Evolutionary conservation across 2,888 invertebrate genomes (phyloP).

Genomic region (Cotesia congregata): DNA sequence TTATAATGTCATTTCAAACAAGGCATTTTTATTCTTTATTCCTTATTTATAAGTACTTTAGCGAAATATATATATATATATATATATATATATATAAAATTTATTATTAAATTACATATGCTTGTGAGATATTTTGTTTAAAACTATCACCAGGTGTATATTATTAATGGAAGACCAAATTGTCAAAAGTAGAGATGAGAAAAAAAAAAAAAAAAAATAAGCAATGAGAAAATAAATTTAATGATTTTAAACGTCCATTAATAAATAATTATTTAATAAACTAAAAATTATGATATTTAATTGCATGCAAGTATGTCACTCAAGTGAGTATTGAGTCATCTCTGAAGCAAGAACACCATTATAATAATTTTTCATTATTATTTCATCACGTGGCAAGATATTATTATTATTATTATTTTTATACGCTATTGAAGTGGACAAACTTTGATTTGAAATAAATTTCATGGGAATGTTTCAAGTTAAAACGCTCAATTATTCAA

Average conservation of each 20-base stretch:
- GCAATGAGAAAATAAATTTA: neutral
- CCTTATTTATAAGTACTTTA: neutral
- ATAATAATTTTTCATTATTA: neutral
- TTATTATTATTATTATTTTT: neutral
- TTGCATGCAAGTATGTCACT: neutral
- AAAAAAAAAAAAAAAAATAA: neutral
- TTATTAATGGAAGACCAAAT: neutral
- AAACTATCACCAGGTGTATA: neutral
- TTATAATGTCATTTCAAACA: neutral
- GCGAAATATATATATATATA: neutral
- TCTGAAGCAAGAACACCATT: neutral
- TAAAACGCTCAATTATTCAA: neutral
- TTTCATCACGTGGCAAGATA: neutral
- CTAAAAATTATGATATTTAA: neutral
- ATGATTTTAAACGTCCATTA: neutral
- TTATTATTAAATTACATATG: neutral
- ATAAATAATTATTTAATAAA: neutral
- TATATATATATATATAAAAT: neutral
- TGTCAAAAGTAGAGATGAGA: neutral
- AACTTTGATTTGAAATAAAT: neutral
- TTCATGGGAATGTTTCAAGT: neutral
- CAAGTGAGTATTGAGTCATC: neutral
- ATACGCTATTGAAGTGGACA: too few species aligned
- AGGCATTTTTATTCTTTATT: neutral
- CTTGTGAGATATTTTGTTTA: neutral